Percentiles rank a stretch among this genome's conserved stretches.
phyloP scores from a whole-genome alignment of 1,140 invertebrate species.

The Caenorhabditis brenneri region DNA sequence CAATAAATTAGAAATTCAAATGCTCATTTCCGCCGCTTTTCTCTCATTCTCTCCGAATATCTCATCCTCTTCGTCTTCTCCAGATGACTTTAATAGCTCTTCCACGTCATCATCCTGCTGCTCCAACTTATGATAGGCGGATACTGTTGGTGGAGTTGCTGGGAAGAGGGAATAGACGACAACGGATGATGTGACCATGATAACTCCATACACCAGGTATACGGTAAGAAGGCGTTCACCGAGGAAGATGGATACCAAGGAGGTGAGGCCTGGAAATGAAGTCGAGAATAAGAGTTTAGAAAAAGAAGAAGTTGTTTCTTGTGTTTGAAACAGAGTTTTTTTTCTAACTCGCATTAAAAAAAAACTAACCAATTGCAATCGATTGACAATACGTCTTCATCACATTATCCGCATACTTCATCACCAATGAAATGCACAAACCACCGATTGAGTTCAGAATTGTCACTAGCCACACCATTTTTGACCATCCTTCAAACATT shows the following conservation, averaged over 20 bases:
- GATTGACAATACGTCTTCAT: constrained; percentile 54
- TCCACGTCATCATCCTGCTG: constrained; percentile 16
- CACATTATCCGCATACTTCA: constrained; percentile 54
- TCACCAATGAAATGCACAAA: constrained; percentile 44
- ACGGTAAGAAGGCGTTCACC: constrained; percentile 36
- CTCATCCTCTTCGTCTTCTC: constrained; percentile 18
- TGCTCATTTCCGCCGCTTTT: too few species aligned
- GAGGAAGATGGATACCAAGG: constrained; percentile 29
- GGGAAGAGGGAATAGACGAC: constrained; percentile 38
- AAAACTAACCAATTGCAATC: constrained; percentile 42
- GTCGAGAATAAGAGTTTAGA: too few species aligned
- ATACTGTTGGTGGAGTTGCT: not conserved
- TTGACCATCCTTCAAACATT: constrained; percentile 50
- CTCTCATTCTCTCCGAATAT: not conserved
- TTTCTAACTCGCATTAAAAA: not conserved
- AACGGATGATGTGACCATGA: constrained; percentile 23
- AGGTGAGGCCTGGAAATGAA: not conserved
- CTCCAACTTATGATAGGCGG: not conserved
- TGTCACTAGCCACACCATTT: constrained; percentile 49
- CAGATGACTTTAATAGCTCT: not conserved
- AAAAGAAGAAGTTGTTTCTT: too few species aligned
- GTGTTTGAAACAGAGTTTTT: too few species aligned
- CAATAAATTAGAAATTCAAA: too few species aligned
- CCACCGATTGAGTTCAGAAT: constrained; percentile 50
- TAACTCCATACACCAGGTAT: constrained; percentile 5